Conservation (phyloP, 2,888 invertebrate species). For the Macrosoma leucophasiata region DNA sequence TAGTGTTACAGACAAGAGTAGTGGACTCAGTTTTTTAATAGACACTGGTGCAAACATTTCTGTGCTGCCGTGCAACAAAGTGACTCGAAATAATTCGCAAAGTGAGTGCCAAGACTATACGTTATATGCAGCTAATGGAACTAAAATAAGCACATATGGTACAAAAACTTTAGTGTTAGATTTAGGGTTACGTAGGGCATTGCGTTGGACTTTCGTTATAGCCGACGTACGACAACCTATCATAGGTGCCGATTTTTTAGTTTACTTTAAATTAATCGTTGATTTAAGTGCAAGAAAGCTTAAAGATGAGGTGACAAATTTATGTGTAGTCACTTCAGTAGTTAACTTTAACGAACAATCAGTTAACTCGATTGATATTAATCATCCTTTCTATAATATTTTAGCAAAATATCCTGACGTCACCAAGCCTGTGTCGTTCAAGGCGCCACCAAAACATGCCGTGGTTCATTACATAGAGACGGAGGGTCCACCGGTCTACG, state of each 20-base stretch:
- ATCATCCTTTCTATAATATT: constrained; percentile 3
- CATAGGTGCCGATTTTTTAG: constrained; percentile 7
- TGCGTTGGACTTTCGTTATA: constrained; percentile 2
- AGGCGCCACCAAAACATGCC: constrained; percentile 11
- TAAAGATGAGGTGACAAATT: constrained; percentile 6
- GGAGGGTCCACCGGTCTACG: constrained; percentile 11
- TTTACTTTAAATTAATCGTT: constrained; percentile 1
- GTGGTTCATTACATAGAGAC: constrained; percentile 16
- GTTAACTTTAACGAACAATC: not conserved
- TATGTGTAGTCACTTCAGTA: not conserved
- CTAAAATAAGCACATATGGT: constrained; percentile 3
- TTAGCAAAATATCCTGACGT: constrained; percentile 5
- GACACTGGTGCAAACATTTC: constrained; percentile 10
- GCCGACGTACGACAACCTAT: constrained; percentile 7
- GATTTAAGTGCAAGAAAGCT: constrained; percentile 3
- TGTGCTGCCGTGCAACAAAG: not conserved
- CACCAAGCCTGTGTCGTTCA: constrained; percentile 7
- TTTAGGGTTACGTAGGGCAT: constrained; percentile 1
- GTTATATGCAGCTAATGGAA: constrained; percentile 1
- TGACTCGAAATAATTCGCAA: not conserved
- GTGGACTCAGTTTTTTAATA: constrained; percentile 12
- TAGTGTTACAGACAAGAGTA: constrained; percentile 13
- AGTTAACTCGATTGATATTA: not conserved
- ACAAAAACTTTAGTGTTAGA: constrained; percentile 1
- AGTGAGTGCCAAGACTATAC: too few species aligned